Evolutionary conservation across 2,888 invertebrate genomes (phyloP).

Genomic region (Thecophora atra): DNA sequence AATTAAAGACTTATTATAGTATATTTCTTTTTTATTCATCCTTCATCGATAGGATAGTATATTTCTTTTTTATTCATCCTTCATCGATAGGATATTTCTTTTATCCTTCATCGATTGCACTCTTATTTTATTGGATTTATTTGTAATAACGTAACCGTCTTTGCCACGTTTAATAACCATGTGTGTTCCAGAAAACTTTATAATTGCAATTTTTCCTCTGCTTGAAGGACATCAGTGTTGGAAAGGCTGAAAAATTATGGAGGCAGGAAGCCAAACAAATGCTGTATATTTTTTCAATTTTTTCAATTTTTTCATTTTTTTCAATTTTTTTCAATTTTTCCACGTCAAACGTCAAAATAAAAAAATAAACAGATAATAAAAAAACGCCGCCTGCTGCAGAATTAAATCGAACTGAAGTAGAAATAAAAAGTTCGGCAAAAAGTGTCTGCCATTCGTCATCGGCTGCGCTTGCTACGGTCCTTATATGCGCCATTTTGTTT

Average conservation of each 20-base stretch:
- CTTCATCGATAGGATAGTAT: no score
- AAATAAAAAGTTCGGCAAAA: background rate
- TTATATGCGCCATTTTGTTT: background rate
- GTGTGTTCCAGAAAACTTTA: background rate
- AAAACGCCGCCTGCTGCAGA: background rate
- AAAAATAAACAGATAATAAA: background rate
- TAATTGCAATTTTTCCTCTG: background rate
- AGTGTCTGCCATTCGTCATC: slow-evolving; percentile 9
- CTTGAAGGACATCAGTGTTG: no score
- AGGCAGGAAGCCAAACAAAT: no score
- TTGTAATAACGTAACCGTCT: no score
- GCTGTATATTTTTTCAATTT: no score
- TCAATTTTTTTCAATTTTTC: background rate
- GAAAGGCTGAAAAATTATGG: no score
- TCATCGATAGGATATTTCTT: no score
- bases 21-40: no score
- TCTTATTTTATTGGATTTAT: no score
- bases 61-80: no score
- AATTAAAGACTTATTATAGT: no score
- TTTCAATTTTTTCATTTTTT: background rate
- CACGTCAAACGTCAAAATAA: background rate
- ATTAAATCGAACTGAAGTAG: background rate
- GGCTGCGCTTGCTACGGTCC: background rate
- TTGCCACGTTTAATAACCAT: background rate
- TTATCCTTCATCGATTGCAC: no score